Evolutionary conservation across 2,113 vertebrate species (phyloP).

Genomic region (Scytalopus superciliaris): DNA sequence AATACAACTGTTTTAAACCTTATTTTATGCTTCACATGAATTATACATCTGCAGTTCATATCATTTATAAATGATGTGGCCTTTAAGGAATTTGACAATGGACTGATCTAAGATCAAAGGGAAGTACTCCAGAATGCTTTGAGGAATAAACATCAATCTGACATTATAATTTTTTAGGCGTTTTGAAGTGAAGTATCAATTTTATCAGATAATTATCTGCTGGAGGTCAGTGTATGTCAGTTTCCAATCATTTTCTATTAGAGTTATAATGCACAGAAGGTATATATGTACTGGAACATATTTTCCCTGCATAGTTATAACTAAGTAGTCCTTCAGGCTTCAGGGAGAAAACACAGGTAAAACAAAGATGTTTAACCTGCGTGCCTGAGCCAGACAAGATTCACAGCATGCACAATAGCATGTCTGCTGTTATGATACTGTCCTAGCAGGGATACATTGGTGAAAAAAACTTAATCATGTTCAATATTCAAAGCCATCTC

Average conservation of each 20-base stretch:
- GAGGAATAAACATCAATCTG: constrained; percentile 40
- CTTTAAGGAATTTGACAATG: constrained; percentile 51
- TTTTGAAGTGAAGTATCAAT: constrained; percentile 49
- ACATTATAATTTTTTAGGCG: constrained; percentile 15
- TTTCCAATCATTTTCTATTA: constrained; percentile 30
- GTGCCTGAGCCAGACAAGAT: neutral
- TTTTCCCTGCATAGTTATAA: neutral
- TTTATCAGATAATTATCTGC: constrained; percentile 39
- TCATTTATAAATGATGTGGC: constrained; percentile 30
- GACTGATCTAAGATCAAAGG: constrained; percentile 26
- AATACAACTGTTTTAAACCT: constrained; percentile 33
- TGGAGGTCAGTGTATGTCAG: neutral
- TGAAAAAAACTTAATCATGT: neutral
- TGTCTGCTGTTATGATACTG: neutral
- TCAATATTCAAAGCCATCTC: neutral
- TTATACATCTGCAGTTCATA: constrained; percentile 40
- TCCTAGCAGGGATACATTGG: neutral
- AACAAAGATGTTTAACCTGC: neutral
- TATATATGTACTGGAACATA: neutral
- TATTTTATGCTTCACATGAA: constrained; percentile 30
- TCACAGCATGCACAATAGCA: neutral
- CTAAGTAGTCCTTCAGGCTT: constrained; percentile 1
- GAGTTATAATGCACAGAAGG: neutral
- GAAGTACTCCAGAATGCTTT: neutral
- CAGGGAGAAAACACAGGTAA: neutral